These are phyloP conservation scores for Notospermus geniculatus DNA, from an alignment of 1,140 invertebrate genomes.

Conservation along the genomic window DNA sequence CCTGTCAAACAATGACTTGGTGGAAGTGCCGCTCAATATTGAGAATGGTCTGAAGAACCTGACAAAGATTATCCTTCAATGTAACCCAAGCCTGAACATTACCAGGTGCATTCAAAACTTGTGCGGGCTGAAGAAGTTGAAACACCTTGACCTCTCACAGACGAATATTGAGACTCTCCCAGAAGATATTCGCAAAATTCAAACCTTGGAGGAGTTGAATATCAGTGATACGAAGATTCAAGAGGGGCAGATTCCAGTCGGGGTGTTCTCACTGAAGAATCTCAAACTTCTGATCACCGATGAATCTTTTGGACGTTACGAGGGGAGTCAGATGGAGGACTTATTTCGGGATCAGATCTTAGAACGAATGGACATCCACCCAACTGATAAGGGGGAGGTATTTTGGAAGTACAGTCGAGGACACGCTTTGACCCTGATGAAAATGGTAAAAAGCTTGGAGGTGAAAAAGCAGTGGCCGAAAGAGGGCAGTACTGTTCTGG, in stretches of 20 bases:
- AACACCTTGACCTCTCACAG: not conserved
- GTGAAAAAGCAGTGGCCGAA: not conserved
- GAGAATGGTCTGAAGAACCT: not conserved
- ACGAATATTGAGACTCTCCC: not conserved
- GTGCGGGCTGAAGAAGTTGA: slow-evolving; percentile 1
- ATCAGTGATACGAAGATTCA: not conserved
- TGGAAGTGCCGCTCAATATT: not conserved
- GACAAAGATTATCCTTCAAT: not conserved
- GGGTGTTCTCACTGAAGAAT: slow-evolving; percentile 4
- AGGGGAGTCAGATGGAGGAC: not conserved
- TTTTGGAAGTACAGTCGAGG: slow-evolving; percentile 5
- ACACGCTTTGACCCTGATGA: not conserved
- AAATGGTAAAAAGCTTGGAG: not conserved
- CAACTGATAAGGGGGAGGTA: not conserved
- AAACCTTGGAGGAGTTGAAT: not conserved
- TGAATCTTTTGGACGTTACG: not conserved
- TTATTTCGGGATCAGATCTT: not conserved
- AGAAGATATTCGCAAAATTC: not conserved
- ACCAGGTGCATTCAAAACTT: not conserved
- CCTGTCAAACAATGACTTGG: not conserved
- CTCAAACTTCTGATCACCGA: not conserved
- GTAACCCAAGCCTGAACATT: not conserved
- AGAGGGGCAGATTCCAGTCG: not conserved
- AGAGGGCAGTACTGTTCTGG: not conserved
- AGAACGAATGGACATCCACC: not conserved